Evolutionary conservation across 1,140 invertebrate species (phyloP).

Genomic region (Melitaea cinxia): DNA sequence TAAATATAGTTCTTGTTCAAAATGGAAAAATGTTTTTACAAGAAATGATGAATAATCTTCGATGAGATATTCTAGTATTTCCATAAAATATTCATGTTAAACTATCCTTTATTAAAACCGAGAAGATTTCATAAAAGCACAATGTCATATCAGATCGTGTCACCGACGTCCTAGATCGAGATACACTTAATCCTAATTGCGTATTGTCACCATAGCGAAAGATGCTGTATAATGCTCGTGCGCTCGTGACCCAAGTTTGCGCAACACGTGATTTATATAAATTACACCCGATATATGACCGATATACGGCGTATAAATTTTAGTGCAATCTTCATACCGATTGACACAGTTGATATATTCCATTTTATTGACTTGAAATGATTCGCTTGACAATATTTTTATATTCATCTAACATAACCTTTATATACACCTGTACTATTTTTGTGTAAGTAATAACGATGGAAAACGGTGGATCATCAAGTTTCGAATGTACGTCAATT

Average conservation of each 20-base stretch:
- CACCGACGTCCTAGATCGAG: slow-evolving; percentile 32
- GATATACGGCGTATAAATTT: slow-evolving; percentile 62
- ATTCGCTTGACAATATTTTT: no score
- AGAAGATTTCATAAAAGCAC: neutral
- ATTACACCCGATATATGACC: slow-evolving; percentile 54
- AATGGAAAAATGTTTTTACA: no score
- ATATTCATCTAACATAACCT: no score
- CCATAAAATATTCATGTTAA: neutral
- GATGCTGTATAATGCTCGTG: slow-evolving; percentile 45
- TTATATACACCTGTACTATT: no score
- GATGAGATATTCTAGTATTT: no score
- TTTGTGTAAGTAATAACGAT: no score
- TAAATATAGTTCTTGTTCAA: no score
- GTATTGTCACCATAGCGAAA: slow-evolving; percentile 50
- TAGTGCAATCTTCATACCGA: slow-evolving; percentile 32
- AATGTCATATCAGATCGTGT: neutral
- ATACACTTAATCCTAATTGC: slow-evolving; percentile 57
- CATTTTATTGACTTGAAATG: no score
- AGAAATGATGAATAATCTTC: no score
- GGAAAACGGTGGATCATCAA: no score
- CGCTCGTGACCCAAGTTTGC: slow-evolving; percentile 56
- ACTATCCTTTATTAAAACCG: neutral
- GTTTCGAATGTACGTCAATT: neutral
- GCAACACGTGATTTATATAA: slow-evolving; percentile 65
- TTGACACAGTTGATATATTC: slow-evolving; percentile 25